These are phyloP conservation scores for Crotophaga sulcirostris DNA, from an alignment of 2,113 vertebrate species.

Conservation along the genomic window DNA sequence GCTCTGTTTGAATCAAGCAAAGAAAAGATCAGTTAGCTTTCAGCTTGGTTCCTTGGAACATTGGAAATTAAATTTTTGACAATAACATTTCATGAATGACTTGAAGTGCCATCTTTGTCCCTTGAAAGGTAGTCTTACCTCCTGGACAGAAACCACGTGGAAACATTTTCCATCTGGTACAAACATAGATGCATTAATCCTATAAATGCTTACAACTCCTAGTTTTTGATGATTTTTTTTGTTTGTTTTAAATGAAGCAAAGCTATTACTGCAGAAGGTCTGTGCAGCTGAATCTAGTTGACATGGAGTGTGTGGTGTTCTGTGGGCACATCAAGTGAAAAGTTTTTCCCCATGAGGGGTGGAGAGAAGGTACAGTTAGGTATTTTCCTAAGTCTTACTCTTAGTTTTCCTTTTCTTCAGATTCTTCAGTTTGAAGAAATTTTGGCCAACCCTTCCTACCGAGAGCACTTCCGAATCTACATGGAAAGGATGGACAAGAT, in stretches of 20 bases:
- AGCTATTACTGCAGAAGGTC: not conserved
- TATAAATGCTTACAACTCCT: not conserved
- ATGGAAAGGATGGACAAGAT: conserved; percentile 94
- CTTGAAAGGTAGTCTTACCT: not conserved
- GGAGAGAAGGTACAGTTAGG: not conserved
- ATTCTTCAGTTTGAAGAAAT: conserved; percentile 98
- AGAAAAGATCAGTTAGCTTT: not conserved
- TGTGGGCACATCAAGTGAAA: not conserved
- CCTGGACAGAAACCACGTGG: not conserved
- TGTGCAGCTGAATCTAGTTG: not conserved
- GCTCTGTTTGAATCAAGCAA: not conserved
- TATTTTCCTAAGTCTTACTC: not conserved
- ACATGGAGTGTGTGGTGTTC: not conserved
- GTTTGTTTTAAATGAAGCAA: not conserved
- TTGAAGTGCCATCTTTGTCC: not conserved
- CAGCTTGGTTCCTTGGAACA: not conserved
- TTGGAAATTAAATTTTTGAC: not conserved
- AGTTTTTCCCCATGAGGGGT: not conserved
- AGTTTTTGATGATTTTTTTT: not conserved
- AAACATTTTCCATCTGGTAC: not conserved
- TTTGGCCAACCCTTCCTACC: conserved; percentile 84
- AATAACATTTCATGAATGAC: not conserved
- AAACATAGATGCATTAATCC: not conserved
- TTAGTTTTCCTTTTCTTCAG: conserved; percentile 64
- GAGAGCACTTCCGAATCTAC: conserved; percentile 90